These are phyloP conservation scores for Uria aalge DNA, from an alignment of 2,113 vertebrate genomes.

Conservation along the genomic window DNA sequence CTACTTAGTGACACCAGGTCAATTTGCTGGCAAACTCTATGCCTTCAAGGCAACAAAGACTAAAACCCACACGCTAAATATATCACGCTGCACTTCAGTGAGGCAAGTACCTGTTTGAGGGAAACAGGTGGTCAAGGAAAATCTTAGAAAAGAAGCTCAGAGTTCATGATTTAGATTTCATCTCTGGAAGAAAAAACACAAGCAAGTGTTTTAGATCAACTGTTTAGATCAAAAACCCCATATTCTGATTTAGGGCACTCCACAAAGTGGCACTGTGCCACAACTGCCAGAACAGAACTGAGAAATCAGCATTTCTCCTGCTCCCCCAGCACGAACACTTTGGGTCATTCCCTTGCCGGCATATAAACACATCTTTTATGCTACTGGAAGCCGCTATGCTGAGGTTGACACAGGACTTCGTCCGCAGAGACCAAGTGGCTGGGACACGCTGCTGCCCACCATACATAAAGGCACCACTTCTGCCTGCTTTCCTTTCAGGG, in stretches of 20 bases:
- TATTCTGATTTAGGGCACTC: neutral
- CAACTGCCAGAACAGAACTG: neutral
- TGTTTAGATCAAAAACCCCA: neutral
- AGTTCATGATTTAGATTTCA: neutral
- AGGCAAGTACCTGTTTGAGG: neutral
- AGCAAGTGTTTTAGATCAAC: neutral
- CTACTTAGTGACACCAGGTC: neutral
- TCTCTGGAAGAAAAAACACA: neutral
- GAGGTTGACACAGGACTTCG: neutral
- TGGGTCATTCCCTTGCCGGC: accelerated
- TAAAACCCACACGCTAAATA: neutral
- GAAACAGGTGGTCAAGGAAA: neutral
- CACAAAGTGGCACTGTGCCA: neutral
- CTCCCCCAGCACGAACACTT: neutral
- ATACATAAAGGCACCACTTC: neutral
- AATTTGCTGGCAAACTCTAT: neutral
- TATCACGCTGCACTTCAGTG: neutral
- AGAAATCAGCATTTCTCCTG: neutral
- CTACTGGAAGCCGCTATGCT: neutral
- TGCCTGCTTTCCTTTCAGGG: neutral
- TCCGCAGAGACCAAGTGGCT: neutral
- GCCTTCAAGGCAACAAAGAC: neutral
- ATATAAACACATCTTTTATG: neutral
- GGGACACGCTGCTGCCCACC: neutral
- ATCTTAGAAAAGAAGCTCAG: neutral